Base-by-base conservation (phyloP, 2,113 vertebrate genomes). In the Takifugu flavidus region DNA sequence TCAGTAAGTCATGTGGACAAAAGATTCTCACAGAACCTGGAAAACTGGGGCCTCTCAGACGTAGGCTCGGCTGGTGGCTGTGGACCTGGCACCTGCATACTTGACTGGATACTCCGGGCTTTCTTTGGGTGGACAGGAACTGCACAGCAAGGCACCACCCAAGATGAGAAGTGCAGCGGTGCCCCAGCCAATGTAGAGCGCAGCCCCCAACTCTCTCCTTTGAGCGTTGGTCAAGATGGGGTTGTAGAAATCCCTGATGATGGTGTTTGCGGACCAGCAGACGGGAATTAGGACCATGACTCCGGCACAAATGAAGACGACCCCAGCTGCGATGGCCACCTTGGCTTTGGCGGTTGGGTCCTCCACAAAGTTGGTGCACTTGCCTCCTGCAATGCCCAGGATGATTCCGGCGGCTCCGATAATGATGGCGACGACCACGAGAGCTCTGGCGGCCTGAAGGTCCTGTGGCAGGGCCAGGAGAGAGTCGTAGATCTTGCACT, bases 331-430 rank as follows among this genome's bases (percentile, higher is more conserved):
- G 0, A 98, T 90, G 78, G 94, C 90, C 83, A 92, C 87, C 75
- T 88, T 94, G 70, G 90, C 86, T 79, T 98, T 98, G 68, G 89
- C 2, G 0, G 0, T 14, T 14, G 82, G 67, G 0, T 94, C 84
- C 53, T 94, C 92, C 77, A 98, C 85, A 3, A 96, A 98, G 87
- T 93, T 96, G 83, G 96, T 98, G 83, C 96, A 98, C 77, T 97
- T 96, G 49, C 93, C 96, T 4, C 89, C 89, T 0, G 84, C 4
- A 1, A 98, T 67, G 0, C 91, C 88, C 6, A 96, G 46, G 56
- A 96, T 25, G 62, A 95, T 44, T 1, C 88, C 95, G 0, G 94
- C 47, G 12, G 82, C 5, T 0, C 89, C 65, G 50, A 93, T 50
- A 2, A 96, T 47, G 31, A 96, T 92, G 79, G 92, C 69, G 62